phyloP scores from a whole-genome alignment of 2,888 invertebrate species.

The Alloplasta piceator region DNA sequence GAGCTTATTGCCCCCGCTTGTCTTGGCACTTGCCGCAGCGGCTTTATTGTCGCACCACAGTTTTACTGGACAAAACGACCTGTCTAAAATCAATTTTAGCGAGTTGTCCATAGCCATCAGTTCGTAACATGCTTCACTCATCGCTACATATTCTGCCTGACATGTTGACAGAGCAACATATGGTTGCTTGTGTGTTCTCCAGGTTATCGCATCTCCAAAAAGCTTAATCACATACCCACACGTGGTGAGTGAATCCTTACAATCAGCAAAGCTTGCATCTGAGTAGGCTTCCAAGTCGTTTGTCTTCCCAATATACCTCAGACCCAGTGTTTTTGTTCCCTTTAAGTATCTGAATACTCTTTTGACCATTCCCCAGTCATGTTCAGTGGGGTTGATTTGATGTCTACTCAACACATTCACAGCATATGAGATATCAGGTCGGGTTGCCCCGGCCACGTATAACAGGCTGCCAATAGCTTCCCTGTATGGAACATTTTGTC shows the following conservation, averaged over 20 bases:
- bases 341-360: constrained; percentile 53
- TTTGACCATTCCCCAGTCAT: constrained; percentile 57
- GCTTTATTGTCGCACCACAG: constrained; percentile 68
- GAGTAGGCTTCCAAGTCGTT: constrained; percentile 38
- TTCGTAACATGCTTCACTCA: constrained; percentile 57
- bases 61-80: constrained; percentile 35
- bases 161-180: constrained; percentile 60
- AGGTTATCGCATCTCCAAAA: constrained; percentile 43
- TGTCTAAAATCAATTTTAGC: constrained; percentile 54
- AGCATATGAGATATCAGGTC: constrained; percentile 58
- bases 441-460: constrained; percentile 61
- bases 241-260: constrained; percentile 50
- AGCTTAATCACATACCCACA: constrained; percentile 51
- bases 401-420: constrained; percentile 58
- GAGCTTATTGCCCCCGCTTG: constrained; percentile 51
- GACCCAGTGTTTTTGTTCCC: constrained; percentile 36
- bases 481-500: constrained; percentile 53
- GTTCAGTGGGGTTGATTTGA: constrained; percentile 42
- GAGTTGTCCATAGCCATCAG: constrained; percentile 61
- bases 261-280: constrained; percentile 49
- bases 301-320: constrained; percentile 40
- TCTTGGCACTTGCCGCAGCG: constrained; percentile 53
- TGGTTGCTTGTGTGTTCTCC: constrained; percentile 53
- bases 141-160: constrained; percentile 47
- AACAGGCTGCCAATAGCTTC: constrained; percentile 69